phyloP scores from a whole-genome alignment of 1,140 invertebrate species.

The Apis laboriosa region DNA sequence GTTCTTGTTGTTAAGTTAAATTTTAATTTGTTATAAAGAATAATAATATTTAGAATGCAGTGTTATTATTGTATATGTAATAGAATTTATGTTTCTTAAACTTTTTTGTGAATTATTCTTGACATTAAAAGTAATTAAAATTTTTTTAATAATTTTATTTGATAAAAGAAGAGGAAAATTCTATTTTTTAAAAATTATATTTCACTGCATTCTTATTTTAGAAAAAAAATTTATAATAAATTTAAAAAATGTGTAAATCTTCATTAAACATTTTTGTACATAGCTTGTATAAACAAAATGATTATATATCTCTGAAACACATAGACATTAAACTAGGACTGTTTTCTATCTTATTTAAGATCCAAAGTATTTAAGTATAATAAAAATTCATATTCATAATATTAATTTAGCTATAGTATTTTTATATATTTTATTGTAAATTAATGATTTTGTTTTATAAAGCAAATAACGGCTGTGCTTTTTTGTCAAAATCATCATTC shows the following conservation, averaged over 20 bases:
- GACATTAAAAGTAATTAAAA: background rate
- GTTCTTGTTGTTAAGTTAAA: conserved; percentile 90
- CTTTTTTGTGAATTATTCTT: background rate
- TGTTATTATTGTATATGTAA: background rate
- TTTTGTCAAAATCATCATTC: conserved; percentile 39
- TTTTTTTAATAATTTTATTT: conserved; percentile 14
- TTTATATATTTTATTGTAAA: conserved; percentile 42
- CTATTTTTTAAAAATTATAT: conserved; percentile 30
- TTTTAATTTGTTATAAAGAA: conserved; percentile 36
- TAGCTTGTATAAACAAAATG: conserved; percentile 73
- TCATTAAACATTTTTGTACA: conserved; percentile 72
- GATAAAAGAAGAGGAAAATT: background rate
- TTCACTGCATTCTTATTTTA: conserved; percentile 59
- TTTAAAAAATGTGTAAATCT: conserved; percentile 43
- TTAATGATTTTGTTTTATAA: conserved; percentile 30
- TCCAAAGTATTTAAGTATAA: conserved; percentile 24
- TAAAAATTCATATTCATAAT: conserved; percentile 26
- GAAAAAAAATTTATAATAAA: conserved; percentile 43
- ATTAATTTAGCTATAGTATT: conserved; percentile 26
- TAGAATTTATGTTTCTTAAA: background rate
- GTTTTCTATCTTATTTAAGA: conserved; percentile 46
- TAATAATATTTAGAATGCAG: conserved; percentile 46
- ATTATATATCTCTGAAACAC: conserved; percentile 34
- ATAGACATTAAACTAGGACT: conserved; percentile 46
- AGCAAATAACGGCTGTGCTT: conserved; percentile 45